A percentile compares a stretch with the other conserved stretches of the same genome.
These are phyloP conservation scores for Drosophila macrothrix DNA, from an alignment of 2,888 invertebrate species.

Conservation along the genomic window DNA sequence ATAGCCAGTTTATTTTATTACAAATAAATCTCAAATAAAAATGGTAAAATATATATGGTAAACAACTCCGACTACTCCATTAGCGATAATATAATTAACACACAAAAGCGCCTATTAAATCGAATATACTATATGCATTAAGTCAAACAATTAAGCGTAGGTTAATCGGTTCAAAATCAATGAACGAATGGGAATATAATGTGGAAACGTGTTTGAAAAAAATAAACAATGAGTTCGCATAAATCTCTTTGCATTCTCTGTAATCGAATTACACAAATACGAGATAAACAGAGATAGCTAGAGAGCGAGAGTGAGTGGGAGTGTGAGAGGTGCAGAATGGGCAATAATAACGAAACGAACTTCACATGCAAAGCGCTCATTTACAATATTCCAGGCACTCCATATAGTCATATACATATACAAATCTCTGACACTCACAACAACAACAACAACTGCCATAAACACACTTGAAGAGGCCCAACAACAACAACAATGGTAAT, in stretches of 20 bases:
- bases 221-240: slow-evolving; percentile 55
- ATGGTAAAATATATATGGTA: not conserved
- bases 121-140: slow-evolving; percentile 44
- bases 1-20: slow-evolving; percentile 9
- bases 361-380: slow-evolving; percentile 75
- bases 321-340: slow-evolving; percentile 15
- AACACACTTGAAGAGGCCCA: slow-evolving; percentile 65
- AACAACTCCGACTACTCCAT: slow-evolving; percentile 50
- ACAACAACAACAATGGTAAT: slow-evolving; percentile 30
- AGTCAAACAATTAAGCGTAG: slow-evolving; percentile 70
- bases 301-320: not conserved
- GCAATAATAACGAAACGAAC: slow-evolving; percentile 31
- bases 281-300: slow-evolving; percentile 32
- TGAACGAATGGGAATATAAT: slow-evolving; percentile 63
- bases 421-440: slow-evolving; percentile 54
- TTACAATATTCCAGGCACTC: slow-evolving; percentile 52
- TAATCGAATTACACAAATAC: slow-evolving; percentile 68
- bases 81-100: slow-evolving; percentile 77
- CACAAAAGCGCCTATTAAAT: slow-evolving; percentile 72
- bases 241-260: slow-evolving; percentile 71
- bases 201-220: slow-evolving; percentile 55
- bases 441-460: slow-evolving; percentile 68
- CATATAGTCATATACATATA: slow-evolving; percentile 14
- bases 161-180: slow-evolving; percentile 75
- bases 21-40: not conserved